Conservation (phyloP, 2,888 invertebrate genomes). For the Campopleginae sp. region DNA sequence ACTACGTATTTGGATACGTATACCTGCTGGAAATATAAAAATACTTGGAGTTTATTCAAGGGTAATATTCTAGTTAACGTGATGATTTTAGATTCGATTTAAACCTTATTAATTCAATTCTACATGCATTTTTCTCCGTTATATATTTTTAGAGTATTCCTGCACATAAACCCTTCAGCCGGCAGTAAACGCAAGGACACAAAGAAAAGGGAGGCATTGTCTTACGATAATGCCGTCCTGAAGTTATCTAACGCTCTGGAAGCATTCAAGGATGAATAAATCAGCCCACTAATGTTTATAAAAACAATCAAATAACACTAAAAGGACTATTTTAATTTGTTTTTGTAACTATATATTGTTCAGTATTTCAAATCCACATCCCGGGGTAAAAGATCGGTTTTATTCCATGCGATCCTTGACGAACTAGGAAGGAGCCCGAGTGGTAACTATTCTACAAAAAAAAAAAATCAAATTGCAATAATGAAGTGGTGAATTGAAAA, state of each 20-base stretch:
- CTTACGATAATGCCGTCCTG: slow-evolving; percentile 23
- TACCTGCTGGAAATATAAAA: slow-evolving; percentile 30
- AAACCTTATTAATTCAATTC: too few relatives aligned
- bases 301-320: too few relatives aligned
- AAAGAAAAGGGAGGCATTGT: slow-evolving; percentile 22
- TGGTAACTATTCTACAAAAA: too few relatives aligned
- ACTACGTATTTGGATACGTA: slow-evolving; percentile 51
- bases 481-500: too few relatives aligned
- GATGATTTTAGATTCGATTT: background rate
- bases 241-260: slow-evolving; percentile 24
- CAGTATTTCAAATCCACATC: too few relatives aligned
- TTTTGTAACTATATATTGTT: too few relatives aligned
- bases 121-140: background rate
- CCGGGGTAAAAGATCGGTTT: too few relatives aligned
- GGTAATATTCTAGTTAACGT: slow-evolving; percentile 15
- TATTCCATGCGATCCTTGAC: too few relatives aligned
- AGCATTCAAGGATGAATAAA: slow-evolving; percentile 30
- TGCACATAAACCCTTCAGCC: slow-evolving; percentile 23
- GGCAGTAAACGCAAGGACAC: slow-evolving; percentile 17
- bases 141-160: slow-evolving; percentile 32
- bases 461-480: too few relatives aligned
- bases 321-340: too few relatives aligned
- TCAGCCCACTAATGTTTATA: background rate
- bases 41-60: slow-evolving; percentile 55
- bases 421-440: too few relatives aligned